These are phyloP conservation scores for Tenrec ecaudatus DNA, from an alignment of 2,113 vertebrate genomes.

Conservation along the genomic window DNA sequence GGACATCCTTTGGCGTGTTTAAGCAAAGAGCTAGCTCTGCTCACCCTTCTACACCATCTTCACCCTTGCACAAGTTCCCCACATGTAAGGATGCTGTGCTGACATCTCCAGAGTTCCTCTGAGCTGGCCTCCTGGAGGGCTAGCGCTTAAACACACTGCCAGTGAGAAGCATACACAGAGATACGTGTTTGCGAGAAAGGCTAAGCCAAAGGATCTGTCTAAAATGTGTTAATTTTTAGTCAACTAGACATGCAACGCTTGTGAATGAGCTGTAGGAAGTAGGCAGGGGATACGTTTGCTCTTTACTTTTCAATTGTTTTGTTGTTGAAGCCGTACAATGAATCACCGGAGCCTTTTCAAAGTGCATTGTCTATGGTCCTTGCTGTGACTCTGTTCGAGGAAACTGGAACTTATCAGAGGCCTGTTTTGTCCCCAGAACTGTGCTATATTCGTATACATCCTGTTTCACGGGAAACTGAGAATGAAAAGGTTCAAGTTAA, in stretches of 20 bases:
- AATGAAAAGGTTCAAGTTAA: neutral
- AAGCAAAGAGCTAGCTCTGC: neutral
- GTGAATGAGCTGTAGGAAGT: neutral
- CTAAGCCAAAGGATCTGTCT: neutral
- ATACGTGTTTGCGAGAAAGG: neutral
- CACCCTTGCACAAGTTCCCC: neutral
- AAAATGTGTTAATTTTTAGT: neutral
- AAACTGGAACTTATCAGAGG: neutral
- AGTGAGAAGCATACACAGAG: neutral
- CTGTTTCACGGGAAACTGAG: neutral
- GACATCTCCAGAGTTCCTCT: neutral
- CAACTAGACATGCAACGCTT: neutral
- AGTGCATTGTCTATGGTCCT: neutral
- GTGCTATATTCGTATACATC: neutral
- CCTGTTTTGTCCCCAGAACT: neutral
- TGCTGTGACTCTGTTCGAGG: neutral
- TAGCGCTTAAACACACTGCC: neutral
- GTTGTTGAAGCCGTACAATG: neutral
- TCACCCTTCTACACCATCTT: neutral
- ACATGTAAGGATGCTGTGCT: no score
- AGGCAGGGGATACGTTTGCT: neutral
- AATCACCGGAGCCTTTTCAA: neutral
- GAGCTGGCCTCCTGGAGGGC: neutral
- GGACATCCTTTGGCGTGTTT: neutral
- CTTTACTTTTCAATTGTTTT: neutral